Base-by-base conservation (phyloP, 1,140 invertebrate genomes). In the Drosophila nasuta region DNA sequence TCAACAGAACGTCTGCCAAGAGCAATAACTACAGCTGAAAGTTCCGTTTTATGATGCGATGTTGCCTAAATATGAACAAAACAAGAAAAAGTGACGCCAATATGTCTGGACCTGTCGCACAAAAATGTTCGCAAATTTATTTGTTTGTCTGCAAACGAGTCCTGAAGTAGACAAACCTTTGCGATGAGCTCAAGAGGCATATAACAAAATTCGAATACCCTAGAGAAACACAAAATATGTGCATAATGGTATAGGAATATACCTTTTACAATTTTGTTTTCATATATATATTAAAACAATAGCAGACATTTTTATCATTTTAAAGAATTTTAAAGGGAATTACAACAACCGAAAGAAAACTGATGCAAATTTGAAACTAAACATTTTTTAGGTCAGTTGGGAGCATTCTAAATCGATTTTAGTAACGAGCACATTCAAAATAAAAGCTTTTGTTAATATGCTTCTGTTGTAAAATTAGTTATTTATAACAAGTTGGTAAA, bases 41-140 rank as follows among this genome's bases (percentile, higher is more conserved):
- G 67, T 83, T 71, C 56, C 77, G 72, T 81, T 87, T 88, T 87
- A 88, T 81, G 83, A 80, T 70, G 77, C 76, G 77, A 76, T 81
- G 71, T 79, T 79, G 60, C 59, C 79, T 77, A 82, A 87, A 80
- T 82, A 82, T 69, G 77, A 62, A 69, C 64, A 72, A 73, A 75
- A 70, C 78, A 75, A 71, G 59, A 65, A 54, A 41, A 41, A 28
- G 51, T 45, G 83, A 72, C 83, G 83, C 83, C 83, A 80, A 88
- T 63, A 88, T 67, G 83, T 87, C 83, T 87, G 80, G 77, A 83
- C 83, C 71, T 80, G 71, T 73, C 70, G 63, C 58, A 68, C 51
- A 75, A 59, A 65, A 87, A 72, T 62, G 68, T 54, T 77, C 52
- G 17, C 43, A 75, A 81, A 86, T 81, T 86, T 86, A 86, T 86